These are phyloP conservation scores for Ictidomys tridecemlineatus DNA, from an alignment of 2,113 vertebrate species.

Conservation along the genomic window DNA sequence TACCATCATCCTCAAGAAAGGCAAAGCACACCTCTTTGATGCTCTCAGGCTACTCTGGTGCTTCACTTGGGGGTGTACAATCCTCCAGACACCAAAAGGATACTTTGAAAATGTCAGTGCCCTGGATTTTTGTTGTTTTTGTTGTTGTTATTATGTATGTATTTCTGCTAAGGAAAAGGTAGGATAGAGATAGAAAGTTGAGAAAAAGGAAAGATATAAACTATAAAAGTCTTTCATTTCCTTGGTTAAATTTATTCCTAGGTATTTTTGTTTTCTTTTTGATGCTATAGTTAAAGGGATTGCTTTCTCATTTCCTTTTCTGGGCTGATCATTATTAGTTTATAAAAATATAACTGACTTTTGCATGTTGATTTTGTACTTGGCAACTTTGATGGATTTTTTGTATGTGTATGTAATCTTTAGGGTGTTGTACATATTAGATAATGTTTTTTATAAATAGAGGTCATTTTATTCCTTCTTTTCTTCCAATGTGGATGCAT, in stretches of 20 bases:
- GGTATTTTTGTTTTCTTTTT: not conserved
- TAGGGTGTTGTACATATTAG: not conserved
- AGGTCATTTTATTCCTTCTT: not conserved
- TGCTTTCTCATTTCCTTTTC: not conserved
- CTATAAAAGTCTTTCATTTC: not conserved
- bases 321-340: not conserved
- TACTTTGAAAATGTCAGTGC: not conserved
- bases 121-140: not conserved
- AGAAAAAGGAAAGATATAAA: not conserved
- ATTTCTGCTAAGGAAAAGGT: slow-evolving; percentile 37
- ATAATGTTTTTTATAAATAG: not conserved
- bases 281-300: not conserved
- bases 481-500: not conserved
- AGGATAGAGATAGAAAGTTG: not conserved
- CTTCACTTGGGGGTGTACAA: not conserved
- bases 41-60: not conserved
- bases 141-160: not conserved
- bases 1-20: not conserved
- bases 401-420: not conserved
- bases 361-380: not conserved
- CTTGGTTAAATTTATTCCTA: not conserved
- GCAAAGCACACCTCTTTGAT: not conserved
- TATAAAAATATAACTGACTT: not conserved
- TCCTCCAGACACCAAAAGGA: not conserved
- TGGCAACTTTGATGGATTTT: not conserved